Conservation (phyloP, 2,113 vertebrate genomes). For the Gopherus flavomarginatus region DNA sequence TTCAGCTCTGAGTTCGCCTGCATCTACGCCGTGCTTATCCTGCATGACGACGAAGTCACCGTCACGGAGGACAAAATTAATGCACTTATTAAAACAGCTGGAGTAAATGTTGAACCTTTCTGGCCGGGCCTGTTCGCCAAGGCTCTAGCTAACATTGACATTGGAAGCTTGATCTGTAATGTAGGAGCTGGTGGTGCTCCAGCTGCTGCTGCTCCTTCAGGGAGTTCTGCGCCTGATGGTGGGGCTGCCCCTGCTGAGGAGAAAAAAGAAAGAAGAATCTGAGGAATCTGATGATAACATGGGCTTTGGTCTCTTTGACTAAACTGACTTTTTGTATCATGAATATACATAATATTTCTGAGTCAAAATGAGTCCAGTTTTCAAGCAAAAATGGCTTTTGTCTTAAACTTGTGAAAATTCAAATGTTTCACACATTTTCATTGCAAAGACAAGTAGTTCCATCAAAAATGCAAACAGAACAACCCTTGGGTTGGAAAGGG, state of each 20-base stretch:
- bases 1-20: slow-evolving; percentile 96
- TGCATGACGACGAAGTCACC: slow-evolving; percentile 96
- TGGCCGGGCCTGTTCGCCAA: neutral
- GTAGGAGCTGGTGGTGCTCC: slow-evolving; percentile 91
- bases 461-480: neutral
- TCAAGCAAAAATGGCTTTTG: neutral
- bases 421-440: neutral
- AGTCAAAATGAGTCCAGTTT: neutral
- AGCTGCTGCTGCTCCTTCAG: slow-evolving; percentile 75
- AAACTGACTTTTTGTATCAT: neutral
- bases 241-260: slow-evolving; percentile 80
- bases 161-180: slow-evolving; percentile 95
- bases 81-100: neutral
- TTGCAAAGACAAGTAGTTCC: neutral
- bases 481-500: neutral
- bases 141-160: slow-evolving; percentile 88
- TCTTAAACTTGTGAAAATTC: neutral
- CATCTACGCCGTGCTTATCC: slow-evolving; percentile 96
- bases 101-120: neutral
- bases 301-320: neutral
- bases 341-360: neutral
- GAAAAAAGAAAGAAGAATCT: neutral
- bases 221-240: slow-evolving; percentile 71
- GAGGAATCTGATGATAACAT: neutral
- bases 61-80: slow-evolving; percentile 82